A percentile compares a stretch with the other conserved stretches of the same genome.
These are phyloP conservation scores for Eufriesea mexicana DNA, from an alignment of 1,140 invertebrate species.

Conservation along the genomic window DNA sequence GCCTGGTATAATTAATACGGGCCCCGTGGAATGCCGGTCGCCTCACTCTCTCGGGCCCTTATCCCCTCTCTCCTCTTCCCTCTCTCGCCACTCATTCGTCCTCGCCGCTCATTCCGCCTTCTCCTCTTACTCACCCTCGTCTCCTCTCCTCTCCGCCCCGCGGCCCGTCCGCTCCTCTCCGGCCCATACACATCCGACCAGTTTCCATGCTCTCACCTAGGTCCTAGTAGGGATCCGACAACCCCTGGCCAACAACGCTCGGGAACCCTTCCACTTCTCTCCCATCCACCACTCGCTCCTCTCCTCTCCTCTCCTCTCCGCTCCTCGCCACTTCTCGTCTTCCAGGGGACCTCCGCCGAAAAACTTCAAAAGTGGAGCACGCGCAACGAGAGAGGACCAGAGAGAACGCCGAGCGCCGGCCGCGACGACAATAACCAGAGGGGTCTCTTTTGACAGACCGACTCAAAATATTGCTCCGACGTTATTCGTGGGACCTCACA, in stretches of 20 bases:
- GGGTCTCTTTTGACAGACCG: conserved; percentile 57
- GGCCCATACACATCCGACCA: conserved; percentile 58
- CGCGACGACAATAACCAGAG: conserved; percentile 32
- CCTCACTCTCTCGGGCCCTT: conserved; percentile 73
- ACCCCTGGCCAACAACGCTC: conserved; percentile 13
- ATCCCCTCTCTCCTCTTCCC: conserved; percentile 36
- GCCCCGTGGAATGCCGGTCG: conserved; percentile 81
- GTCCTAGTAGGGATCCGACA: conserved; percentile 31
- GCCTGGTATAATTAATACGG: conserved; percentile 81
- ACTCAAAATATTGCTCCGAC: conserved; percentile 64
- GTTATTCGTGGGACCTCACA: conserved; percentile 49
- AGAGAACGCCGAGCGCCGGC: conserved; percentile 1
- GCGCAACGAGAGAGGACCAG: conserved; percentile 40
- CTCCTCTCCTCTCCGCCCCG: conserved; percentile 14
- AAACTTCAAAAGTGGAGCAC: conserved; percentile 57
- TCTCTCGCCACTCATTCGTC: conserved; percentile 38
- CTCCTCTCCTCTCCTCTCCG: conserved; percentile 6
- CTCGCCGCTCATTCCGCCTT: conserved; percentile 63
- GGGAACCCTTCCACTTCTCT: background rate
- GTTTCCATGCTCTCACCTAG: conserved; percentile 66
- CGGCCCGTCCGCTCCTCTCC: background rate
- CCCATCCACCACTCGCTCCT: background rate
- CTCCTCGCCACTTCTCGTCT: conserved; percentile 1
- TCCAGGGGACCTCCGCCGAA: conserved; percentile 23
- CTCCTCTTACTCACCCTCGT: conserved; percentile 52